Evolutionary conservation across 1,140 invertebrate species (phyloP), one percentile per base, ranked within the genome.

Genomic region (Phortica variegata): DNA sequence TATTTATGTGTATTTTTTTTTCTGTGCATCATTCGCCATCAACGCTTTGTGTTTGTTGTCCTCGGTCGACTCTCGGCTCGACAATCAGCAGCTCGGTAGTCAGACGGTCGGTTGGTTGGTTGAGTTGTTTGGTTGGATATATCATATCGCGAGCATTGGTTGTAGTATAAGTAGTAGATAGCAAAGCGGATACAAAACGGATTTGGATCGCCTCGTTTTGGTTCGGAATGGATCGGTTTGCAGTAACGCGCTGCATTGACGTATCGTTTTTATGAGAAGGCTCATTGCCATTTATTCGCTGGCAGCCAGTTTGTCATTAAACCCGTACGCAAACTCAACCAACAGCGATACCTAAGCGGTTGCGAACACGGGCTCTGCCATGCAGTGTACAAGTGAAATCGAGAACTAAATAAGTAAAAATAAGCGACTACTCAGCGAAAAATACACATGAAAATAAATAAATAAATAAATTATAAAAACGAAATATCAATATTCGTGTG

Each of bases 1-100:
- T n/a, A n/a, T n/a, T 66, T 66, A 66, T 66, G 68, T 66, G 65
- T 54, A 50, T 56, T 66, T 60, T 66, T 66, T 66, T 66, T 68
- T 66, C 60, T 55, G 56, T n/a, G 5, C 23, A 26, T 26, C 23
- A 26, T 26, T 26, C 23, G 10, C 10, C 23, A 26, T 26, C 23
- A 10, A 26, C 10, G 23, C 23, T 26, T 6, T 26, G 10, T 26
- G 5, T 26, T 6, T 10, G 23, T 10, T 26, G 23, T 26, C 23
- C 5, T 26, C 23, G 23, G 23, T 26, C 23, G 23, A 10, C 10
- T 10, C 36, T 60, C 55, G 52, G 12, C 17, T 10, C 17, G 6
- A 3, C 36, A 6, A 17, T 18, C 18, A 8, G 3, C 36, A 38
- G 5, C 12, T 9, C 32, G 9, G 32, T 34, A n/a, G 32, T 29